Percentiles rank a stretch among this genome's conserved stretches.
phyloP scores from a whole-genome alignment of 2,888 invertebrate species.

The Chesias legatella region DNA sequence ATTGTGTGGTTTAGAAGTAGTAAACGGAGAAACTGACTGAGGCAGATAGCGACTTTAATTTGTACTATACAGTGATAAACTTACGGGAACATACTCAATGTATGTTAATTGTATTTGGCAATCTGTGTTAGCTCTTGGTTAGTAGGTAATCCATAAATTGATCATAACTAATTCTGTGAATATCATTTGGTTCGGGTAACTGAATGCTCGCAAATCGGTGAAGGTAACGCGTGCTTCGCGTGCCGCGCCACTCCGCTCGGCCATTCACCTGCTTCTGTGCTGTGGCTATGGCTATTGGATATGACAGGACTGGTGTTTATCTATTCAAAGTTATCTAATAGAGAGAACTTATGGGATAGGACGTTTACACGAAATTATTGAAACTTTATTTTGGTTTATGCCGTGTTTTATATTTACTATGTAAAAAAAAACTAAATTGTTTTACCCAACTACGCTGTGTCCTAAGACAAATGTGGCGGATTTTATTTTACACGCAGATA shows the following conservation, averaged over 20 bases:
- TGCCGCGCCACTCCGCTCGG: conserved; percentile 42
- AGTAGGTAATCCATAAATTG: conserved; percentile 12
- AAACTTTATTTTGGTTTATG: too few species aligned
- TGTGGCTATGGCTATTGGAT: conserved; percentile 28
- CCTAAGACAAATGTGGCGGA: too few species aligned
- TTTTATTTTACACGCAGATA: too few species aligned
- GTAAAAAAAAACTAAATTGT: too few species aligned
- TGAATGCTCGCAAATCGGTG: conserved; percentile 47
- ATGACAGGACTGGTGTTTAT: conserved; percentile 21
- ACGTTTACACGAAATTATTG: too few species aligned
- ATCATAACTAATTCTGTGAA: conserved; percentile 14
- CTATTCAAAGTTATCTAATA: conserved; percentile 5
- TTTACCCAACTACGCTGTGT: too few species aligned
- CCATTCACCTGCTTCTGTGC: conserved; percentile 53
- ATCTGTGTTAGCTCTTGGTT: background rate
- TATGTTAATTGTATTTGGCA: background rate
- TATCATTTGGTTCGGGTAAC: conserved; percentile 25
- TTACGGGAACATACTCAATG: too few species aligned
- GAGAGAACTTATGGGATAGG: background rate
- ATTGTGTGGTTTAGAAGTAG: too few species aligned
- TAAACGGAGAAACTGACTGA: too few species aligned
- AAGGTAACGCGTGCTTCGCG: conserved; percentile 48
- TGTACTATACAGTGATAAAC: too few species aligned
- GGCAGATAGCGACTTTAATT: too few species aligned
- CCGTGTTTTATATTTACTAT: too few species aligned